These are phyloP conservation scores for Parelbella ahira DNA, from an alignment of 2,888 invertebrate genomes.

Conservation along the genomic window DNA sequence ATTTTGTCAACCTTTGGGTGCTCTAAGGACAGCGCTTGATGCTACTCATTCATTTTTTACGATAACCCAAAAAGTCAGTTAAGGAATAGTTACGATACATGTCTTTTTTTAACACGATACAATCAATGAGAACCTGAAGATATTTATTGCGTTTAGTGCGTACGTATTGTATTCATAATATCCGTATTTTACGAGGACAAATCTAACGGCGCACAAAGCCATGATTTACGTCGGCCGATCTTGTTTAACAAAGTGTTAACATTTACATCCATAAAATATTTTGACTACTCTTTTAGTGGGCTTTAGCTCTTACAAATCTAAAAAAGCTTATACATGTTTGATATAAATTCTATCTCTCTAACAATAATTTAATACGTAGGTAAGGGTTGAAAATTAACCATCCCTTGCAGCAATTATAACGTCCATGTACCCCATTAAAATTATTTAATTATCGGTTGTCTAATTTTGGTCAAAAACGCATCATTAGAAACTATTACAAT, in stretches of 20 bases:
- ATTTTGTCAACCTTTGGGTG: conserved; percentile 69
- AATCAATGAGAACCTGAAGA: conserved; percentile 47
- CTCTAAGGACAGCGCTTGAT: conserved; percentile 49
- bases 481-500: conserved; percentile 76
- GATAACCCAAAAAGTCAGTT: conserved; percentile 37
- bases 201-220: conserved; percentile 58
- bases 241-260: conserved; percentile 76
- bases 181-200: conserved; percentile 67
- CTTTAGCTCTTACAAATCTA: too few species aligned
- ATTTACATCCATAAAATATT: conserved; percentile 74
- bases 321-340: too few species aligned
- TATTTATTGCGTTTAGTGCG: conserved; percentile 62
- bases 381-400: conserved; percentile 28
- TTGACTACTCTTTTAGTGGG: conserved; percentile 71
- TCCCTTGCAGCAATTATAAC: conserved; percentile 36
- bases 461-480: conserved; percentile 57
- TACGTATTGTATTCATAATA: conserved; percentile 53
- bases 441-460: conserved; percentile 72
- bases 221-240: conserved; percentile 72
- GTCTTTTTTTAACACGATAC: conserved; percentile 41
- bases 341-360: not conserved
- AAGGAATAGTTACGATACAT: conserved; percentile 41
- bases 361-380: conserved; percentile 1
- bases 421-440: conserved; percentile 45
- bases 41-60: conserved; percentile 71